Conservation (phyloP, 2,113 vertebrate species). For the Mirounga angustirostris region DNA sequence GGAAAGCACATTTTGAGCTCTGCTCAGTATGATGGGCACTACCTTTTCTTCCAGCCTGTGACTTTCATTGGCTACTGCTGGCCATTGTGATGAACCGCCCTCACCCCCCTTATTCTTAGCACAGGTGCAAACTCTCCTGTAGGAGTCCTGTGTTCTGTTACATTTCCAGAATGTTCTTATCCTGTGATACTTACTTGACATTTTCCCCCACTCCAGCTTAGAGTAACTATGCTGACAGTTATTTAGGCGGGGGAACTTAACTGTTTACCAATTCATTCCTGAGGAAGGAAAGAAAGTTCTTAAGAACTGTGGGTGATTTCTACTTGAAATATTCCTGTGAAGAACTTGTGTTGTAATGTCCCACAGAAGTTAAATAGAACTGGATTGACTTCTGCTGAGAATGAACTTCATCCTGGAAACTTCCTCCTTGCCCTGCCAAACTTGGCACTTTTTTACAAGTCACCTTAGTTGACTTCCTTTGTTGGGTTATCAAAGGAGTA, state of each 20-base stretch:
- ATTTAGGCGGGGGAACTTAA: neutral
- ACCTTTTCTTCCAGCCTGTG: neutral
- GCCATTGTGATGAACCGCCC: neutral
- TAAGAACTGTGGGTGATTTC: neutral
- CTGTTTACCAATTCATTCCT: neutral
- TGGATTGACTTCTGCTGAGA: neutral
- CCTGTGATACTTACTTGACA: neutral
- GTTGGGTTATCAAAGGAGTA: neutral
- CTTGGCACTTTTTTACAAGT: conserved; percentile 14
- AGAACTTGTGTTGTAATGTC: neutral
- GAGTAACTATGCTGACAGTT: neutral
- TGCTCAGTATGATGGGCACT: fast-evolving
- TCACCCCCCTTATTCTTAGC: too few species aligned
- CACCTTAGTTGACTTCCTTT: neutral
- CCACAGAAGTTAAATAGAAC: neutral
- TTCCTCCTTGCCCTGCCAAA: neutral
- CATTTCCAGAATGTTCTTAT: neutral
- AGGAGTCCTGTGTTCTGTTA: neutral
- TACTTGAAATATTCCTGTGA: neutral
- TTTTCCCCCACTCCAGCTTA: neutral
- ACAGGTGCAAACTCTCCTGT: neutral
- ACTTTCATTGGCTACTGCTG: neutral
- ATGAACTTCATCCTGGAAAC: neutral
- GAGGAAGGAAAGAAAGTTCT: neutral
- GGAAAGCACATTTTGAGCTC: neutral